Evolutionary conservation across 2,113 vertebrate genomes (phyloP), one percentile per base, ranked within the genome.

Genomic region (Heptranchias perlo): DNA sequence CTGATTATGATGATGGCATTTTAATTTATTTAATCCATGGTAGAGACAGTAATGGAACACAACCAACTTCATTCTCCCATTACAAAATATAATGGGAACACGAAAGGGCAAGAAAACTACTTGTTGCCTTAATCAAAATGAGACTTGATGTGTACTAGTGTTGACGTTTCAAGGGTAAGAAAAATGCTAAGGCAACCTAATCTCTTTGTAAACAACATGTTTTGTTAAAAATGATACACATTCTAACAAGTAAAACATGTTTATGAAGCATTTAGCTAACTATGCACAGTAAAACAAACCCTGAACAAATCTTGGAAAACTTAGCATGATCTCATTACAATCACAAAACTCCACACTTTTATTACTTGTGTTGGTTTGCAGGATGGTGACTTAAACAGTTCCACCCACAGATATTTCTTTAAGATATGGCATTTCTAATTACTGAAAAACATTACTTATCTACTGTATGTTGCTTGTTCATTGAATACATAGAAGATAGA

Each of bases 1-100:
- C 94, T 95, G 94, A 95, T 95, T 95, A 95, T 95, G 94, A 95
- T 95, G 94, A 95, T 95, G 94, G 64, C 47, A 73, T 95, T 95
- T 95, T 95, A 73, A 95, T 95, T 95, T 73, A 67, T 95, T 95
- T 69, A 95, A 69, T 95, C 94, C 35, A 95, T 52, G 44, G 3
- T 95, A 95, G 64, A 95, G 44, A 65, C 94, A 69, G 94, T 69
- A 95, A 95, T 69, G 65, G 31, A 69, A 52, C 94, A 69, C 14
- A 52, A 69, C 94, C 44, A 95, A 95, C 47, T 49, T 95, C 25
- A 67, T 95, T 67, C 23, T 67, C 65, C 25, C 39, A 95, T 69
- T 69, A 62, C 65, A 95, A 95, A 95, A 69, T 31, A 67, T 69
- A 95, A 95, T 52, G 23, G 94, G 65, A 95, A 31, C 64, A 49